Conservation (phyloP, 2,797 vertebrate genomes). For the Eulemur mongoz region DNA sequence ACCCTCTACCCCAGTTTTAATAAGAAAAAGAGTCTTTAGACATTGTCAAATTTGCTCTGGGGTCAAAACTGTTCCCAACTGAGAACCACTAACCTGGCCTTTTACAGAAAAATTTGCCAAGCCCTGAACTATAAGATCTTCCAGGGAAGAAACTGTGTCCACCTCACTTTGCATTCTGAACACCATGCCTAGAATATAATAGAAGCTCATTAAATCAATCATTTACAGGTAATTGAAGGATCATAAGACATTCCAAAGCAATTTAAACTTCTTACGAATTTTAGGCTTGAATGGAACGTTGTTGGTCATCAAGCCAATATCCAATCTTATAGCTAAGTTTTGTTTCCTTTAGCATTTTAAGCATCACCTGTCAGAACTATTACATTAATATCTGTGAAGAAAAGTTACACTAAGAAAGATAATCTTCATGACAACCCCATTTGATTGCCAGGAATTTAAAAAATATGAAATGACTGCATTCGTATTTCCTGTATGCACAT, state of each 20-base stretch:
- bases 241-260: background rate
- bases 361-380: background rate
- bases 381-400: background rate
- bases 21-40: background rate
- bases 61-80: background rate
- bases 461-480: slow-evolving; percentile 1
- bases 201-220: background rate
- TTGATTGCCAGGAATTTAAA: slow-evolving; percentile 36
- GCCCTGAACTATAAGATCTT: background rate
- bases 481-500: background rate
- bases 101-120: background rate
- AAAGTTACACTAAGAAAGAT: slow-evolving; percentile 39
- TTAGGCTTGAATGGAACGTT: background rate
- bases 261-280: slow-evolving; percentile 34
- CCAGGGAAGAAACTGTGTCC: background rate
- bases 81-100: background rate
- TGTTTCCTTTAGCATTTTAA: slow-evolving; percentile 25
- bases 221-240: background rate
- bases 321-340: background rate
- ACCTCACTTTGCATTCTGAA: background rate
- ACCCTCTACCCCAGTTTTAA: background rate
- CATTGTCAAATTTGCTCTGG: background rate
- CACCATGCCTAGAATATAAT: background rate
- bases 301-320: background rate
- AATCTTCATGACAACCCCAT: background rate